phyloP scores from a whole-genome alignment of 2,888 invertebrate species.

The Aphodius granarius region DNA sequence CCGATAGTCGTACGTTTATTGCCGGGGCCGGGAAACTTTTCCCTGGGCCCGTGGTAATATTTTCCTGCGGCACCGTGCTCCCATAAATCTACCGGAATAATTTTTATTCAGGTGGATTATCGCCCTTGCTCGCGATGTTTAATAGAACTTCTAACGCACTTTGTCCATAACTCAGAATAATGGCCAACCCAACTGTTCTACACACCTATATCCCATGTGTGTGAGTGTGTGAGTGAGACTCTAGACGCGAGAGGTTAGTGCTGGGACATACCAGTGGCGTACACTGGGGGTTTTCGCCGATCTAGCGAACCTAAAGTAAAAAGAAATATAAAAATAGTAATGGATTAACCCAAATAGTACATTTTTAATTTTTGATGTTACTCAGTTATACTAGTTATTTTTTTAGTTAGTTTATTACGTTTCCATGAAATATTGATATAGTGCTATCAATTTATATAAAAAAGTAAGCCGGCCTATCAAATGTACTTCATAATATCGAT shows the following conservation, averaged over 20 bases:
- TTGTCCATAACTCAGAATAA: constrained; percentile 43
- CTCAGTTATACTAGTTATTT: too few relatives aligned
- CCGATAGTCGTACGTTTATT: constrained; percentile 1
- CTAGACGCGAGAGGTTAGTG: background rate
- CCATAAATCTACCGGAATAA: constrained; percentile 40
- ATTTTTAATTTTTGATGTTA: too few relatives aligned
- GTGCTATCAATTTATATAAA: too few relatives aligned
- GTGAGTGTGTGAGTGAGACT: background rate
- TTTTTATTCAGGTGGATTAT: constrained; percentile 44
- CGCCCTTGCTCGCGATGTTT: constrained; percentile 44
- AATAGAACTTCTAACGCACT: constrained; percentile 50
- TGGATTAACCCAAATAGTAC: too few relatives aligned
- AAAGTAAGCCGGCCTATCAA: too few relatives aligned
- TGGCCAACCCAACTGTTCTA: constrained; percentile 35
- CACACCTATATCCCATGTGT: constrained; percentile 5
- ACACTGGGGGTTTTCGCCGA: too few relatives aligned
- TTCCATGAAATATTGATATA: too few relatives aligned
- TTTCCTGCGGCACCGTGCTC: background rate
- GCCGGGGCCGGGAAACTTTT: background rate
- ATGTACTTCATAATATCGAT: too few relatives aligned
- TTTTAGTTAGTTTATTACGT: too few relatives aligned
- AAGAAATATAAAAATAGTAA: too few relatives aligned
- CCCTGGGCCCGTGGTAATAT: background rate
- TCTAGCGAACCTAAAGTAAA: too few relatives aligned
- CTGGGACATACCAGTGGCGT: background rate